Percentiles rank a stretch among this genome's conserved stretches.
Conservation (phyloP, 2,113 vertebrate species). For the Ctenomys sociabilis region DNA sequence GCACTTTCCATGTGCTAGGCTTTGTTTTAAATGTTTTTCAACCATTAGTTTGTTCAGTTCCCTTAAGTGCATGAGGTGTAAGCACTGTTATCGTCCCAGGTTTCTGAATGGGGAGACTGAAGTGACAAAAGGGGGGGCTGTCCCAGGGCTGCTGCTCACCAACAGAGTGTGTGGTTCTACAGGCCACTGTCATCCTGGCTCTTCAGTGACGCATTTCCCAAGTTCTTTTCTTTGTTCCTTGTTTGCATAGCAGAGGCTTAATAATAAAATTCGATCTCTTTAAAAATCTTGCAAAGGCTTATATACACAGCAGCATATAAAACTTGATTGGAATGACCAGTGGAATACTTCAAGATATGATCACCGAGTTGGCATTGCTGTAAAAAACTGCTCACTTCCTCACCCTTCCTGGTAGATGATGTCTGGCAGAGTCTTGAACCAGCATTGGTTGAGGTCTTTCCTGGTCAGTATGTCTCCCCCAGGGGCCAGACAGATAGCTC, state of each 20-base stretch:
- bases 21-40: conserved; percentile 48
- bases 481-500: too few relatives aligned
- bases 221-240: not conserved
- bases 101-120: not conserved
- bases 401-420: not conserved
- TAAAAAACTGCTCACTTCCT: not conserved
- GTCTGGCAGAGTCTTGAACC: not conserved
- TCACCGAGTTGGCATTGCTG: not conserved
- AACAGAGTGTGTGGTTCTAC: not conserved
- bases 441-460: not conserved
- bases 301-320: not conserved
- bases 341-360: not conserved
- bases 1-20: not conserved
- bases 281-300: not conserved
- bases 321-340: not conserved
- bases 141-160: not conserved
- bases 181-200: conserved; percentile 10
- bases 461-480: not conserved
- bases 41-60: not conserved
- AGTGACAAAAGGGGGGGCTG: not conserved
- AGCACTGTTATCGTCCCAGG: not conserved
- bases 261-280: conserved; percentile 68
- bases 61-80: conserved; percentile 22
- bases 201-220: not conserved
- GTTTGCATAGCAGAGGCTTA: conserved; percentile 61